Percentiles rank a stretch among this genome's conserved stretches.
phyloP scores from a whole-genome alignment of 1,140 invertebrate species.

The Aphaenogaster floridana region DNA sequence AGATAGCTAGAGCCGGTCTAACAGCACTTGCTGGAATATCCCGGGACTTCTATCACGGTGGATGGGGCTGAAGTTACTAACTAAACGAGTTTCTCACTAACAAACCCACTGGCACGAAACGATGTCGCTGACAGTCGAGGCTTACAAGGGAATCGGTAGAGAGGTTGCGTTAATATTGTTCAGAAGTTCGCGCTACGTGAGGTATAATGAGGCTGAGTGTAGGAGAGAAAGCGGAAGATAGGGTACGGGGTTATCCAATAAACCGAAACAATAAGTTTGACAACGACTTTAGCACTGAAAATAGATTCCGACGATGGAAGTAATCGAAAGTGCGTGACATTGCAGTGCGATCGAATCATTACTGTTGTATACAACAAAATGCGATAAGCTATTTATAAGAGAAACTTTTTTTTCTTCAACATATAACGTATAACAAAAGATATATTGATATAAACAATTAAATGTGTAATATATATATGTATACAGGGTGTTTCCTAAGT shows the following conservation, averaged over 20 bases:
- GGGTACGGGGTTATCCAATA: conserved; percentile 64
- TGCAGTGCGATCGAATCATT: not conserved
- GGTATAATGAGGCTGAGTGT: conserved; percentile 62
- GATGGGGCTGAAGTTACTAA: conserved; percentile 74
- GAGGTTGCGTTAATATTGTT: conserved; percentile 77
- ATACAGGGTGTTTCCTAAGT: too few relatives aligned
- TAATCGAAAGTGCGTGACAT: conserved; percentile 31
- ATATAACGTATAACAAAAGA: not conserved
- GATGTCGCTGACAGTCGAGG: conserved; percentile 75
- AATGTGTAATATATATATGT: not conserved
- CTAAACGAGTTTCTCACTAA: conserved; percentile 81
- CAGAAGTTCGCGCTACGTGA: conserved; percentile 69
- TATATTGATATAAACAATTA: not conserved
- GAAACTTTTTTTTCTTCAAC: not conserved
- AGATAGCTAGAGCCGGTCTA: conserved; percentile 57
- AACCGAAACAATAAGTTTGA: conserved; percentile 68
- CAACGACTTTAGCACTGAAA: conserved; percentile 49
- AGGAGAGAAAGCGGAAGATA: conserved; percentile 16
- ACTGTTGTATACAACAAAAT: not conserved
- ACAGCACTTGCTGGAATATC: conserved; percentile 65
- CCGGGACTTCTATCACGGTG: conserved; percentile 70
- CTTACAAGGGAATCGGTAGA: conserved; percentile 70
- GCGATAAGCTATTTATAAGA: not conserved
- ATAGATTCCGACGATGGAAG: conserved; percentile 19
- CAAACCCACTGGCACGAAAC: conserved; percentile 78